A percentile compares a stretch with the other conserved stretches of the same genome.
Evolutionary conservation across 2,113 vertebrate genomes (phyloP).

Genomic region (Anser brachyrhynchus): DNA sequence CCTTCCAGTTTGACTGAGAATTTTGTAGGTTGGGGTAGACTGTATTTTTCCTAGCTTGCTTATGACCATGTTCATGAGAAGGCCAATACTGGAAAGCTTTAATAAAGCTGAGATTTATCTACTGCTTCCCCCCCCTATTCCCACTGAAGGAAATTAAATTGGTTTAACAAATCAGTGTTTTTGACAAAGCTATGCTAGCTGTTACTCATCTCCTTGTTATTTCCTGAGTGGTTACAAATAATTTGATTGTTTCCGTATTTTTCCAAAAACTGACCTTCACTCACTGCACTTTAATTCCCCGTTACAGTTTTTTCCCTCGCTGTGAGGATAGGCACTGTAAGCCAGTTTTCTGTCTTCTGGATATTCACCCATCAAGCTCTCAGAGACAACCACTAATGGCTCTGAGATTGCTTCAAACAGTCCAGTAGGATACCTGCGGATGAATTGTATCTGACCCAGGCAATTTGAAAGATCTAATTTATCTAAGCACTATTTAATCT

Average conservation of each 20-base stretch:
- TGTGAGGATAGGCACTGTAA: not conserved
- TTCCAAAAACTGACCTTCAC: slow-evolving; percentile 64
- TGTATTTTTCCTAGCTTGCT: not conserved
- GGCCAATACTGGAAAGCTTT: slow-evolving; percentile 39
- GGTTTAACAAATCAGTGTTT: slow-evolving; percentile 69
- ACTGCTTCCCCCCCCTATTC: not conserved
- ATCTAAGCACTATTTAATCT: slow-evolving; percentile 40
- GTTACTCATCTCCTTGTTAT: slow-evolving; percentile 72
- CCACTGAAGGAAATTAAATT: slow-evolving; percentile 60
- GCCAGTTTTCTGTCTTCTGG: not conserved
- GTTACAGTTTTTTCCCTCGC: slow-evolving; percentile 14
- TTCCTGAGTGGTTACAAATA: slow-evolving; percentile 70
- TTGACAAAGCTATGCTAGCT: slow-evolving; percentile 57
- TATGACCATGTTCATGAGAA: not conserved
- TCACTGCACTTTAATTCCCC: slow-evolving; percentile 29
- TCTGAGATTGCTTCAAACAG: not conserved
- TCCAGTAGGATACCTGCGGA: not conserved
- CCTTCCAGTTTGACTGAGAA: not conserved
- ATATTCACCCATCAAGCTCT: not conserved
- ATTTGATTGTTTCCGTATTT: slow-evolving; percentile 65
- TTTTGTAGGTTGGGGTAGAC: slow-evolving; percentile 14
- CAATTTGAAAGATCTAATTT: slow-evolving; percentile 27
- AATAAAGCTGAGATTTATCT: slow-evolving; percentile 58
- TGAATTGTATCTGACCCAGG: not conserved
- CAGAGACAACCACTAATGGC: not conserved